Evolutionary conservation across 2,113 vertebrate genomes (phyloP).

Genomic region (Bettongia penicillata): DNA sequence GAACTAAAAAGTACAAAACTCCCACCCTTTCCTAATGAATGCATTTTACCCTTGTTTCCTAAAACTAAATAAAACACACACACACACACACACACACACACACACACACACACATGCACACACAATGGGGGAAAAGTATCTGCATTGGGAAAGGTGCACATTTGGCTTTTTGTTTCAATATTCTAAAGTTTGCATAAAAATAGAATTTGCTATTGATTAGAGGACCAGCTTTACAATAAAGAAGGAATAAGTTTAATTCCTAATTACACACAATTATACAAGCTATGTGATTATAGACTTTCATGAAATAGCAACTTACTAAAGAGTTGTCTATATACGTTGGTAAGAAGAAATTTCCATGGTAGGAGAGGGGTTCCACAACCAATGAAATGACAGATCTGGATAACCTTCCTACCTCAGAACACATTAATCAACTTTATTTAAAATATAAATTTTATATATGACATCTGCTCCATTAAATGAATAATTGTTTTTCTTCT

Average conservation of each 20-base stretch:
- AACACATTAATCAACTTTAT: not conserved
- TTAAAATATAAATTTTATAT: not conserved
- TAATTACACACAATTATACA: not conserved
- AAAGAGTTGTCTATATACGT: not conserved
- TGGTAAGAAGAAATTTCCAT: not conserved
- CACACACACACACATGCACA: not conserved
- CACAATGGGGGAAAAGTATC: not conserved
- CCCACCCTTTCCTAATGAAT: not conserved
- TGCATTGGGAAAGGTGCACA: not conserved
- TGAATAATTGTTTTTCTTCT: slow-evolving; percentile 53
- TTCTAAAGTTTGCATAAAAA: not conserved
- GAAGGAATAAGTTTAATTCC: not conserved
- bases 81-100: not conserved
- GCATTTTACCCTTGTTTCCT: not conserved
- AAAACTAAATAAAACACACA: not conserved
- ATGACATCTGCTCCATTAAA: not conserved
- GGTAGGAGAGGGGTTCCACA: not conserved
- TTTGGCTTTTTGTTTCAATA: not conserved
- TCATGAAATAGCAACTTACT: not conserved
- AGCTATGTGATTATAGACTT: not conserved
- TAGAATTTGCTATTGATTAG: too few species aligned
- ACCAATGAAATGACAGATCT: not conserved
- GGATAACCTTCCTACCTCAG: not conserved
- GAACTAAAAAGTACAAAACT: not conserved
- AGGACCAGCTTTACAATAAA: not conserved